Percentiles rank a stretch among this genome's conserved stretches.
These are phyloP conservation scores for Anastatus disparis DNA, from an alignment of 1,140 invertebrate genomes.

Conservation along the genomic window DNA sequence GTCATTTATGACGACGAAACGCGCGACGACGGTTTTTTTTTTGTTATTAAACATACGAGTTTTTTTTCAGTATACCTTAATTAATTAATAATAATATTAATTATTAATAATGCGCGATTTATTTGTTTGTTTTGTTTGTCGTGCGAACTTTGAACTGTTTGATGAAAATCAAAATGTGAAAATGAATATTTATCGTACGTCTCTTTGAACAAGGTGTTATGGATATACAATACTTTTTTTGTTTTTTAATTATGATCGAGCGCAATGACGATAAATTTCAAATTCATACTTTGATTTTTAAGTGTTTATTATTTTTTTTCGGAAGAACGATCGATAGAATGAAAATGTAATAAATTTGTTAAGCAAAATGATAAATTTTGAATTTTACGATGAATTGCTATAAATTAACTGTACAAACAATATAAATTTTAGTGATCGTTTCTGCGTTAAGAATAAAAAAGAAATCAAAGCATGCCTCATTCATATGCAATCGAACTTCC, in stretches of 20 bases:
- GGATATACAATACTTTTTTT: not conserved
- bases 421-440: too few relatives aligned
- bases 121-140: not conserved
- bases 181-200: not conserved
- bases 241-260: not conserved
- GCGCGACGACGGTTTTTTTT: slow-evolving; percentile 24
- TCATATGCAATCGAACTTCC: slow-evolving; percentile 20
- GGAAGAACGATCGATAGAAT: slow-evolving; percentile 22
- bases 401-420: too few relatives aligned
- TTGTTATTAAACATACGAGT: slow-evolving; percentile 41
- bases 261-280: not conserved
- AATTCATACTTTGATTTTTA: not conserved
- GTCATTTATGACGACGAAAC: slow-evolving; percentile 5
- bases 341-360: not conserved
- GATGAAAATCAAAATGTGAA: slow-evolving; percentile 12
- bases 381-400: too few relatives aligned
- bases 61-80: slow-evolving; percentile 35
- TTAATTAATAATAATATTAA: slow-evolving; percentile 37
- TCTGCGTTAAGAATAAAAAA: too few relatives aligned
- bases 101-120: slow-evolving; percentile 29
- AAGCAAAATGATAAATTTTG: too few relatives aligned
- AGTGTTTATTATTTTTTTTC: not conserved
- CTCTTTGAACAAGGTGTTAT: not conserved
- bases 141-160: not conserved
- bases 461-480: not conserved